Base-by-base conservation (phyloP, 2,888 invertebrate species). In the Anthoptus insignis region DNA sequence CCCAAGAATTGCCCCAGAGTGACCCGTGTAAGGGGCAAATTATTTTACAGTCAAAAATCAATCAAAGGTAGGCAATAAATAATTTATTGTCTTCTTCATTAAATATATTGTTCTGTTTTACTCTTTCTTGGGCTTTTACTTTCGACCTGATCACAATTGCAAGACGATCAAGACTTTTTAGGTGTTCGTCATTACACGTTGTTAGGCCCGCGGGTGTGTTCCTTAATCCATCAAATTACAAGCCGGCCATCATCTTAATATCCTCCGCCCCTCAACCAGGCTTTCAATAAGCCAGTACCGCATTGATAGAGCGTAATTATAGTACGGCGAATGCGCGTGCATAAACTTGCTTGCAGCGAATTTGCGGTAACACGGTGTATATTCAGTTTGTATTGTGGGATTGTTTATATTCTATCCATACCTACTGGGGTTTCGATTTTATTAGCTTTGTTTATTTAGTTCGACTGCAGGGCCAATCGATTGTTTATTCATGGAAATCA, bases 181-280 rank as follows among this genome's bases (percentile, higher is more conserved):
- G 84, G 81, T 76, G 84, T 79, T 77, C 79, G 77, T 87, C 84
- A 89, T 88, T 89, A 87, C 83, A 79, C 78, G 81, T 83, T 78
- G 86, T 86, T 86, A 69, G 79, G 83, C 84, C 86, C 73, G 82
- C 88, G 89, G 88, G 88, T 87, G 84, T 86, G 83, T 89, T 86
- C 90, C 88, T 86, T 87, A 86, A 89, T 91, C 86, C 88, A 88
- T 89, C 91, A 91, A 92, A 92, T 92, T 91, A 90, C 89, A 83
- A 89, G 89, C 87, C 89, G 82, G 84, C 83, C 83, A 89, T 89
- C 89, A 86, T 86, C 87, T 87, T 92, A 92, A 92, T 92, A 86
- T 87, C 84, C 88, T 83, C 91, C 91, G 91, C 91, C 93, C 88
- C 86, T 81, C 80, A 76, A 71, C 75, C 81, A 81, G 84, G 84